Evolutionary conservation across 2,113 vertebrate species (phyloP).

Genomic region (Indicator maculatus): DNA sequence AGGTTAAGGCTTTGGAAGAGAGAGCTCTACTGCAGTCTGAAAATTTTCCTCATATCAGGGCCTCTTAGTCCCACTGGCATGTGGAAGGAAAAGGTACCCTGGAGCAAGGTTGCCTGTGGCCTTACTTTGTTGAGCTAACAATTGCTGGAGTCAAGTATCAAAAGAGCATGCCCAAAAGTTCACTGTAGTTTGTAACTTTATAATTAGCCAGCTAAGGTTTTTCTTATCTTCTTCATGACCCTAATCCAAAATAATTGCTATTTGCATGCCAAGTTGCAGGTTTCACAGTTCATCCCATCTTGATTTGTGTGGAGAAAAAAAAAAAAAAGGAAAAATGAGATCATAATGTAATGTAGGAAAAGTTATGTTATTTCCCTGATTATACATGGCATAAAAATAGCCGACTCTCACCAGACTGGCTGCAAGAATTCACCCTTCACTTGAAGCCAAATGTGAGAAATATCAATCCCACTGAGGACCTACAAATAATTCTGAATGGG

Average conservation of each 20-base stretch:
- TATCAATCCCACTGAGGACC: background rate
- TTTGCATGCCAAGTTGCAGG: constrained; percentile 18
- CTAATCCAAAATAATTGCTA: constrained; percentile 30
- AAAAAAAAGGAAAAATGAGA: background rate
- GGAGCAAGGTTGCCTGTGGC: background rate
- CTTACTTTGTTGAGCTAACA: background rate
- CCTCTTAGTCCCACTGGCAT: background rate
- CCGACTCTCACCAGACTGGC: background rate
- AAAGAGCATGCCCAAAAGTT: background rate
- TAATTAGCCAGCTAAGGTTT: constrained; percentile 21
- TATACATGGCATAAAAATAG: constrained; percentile 20
- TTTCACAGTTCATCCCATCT: constrained; percentile 42
- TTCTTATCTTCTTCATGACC: background rate
- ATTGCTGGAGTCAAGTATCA: background rate
- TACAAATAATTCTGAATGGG: constrained; percentile 29
- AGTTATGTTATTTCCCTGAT: constrained; percentile 6
- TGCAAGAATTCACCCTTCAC: constrained; percentile 36
- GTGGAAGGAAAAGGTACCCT: background rate
- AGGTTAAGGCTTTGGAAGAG: background rate
- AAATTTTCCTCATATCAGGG: background rate
- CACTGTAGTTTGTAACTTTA: background rate
- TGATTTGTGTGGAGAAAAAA: background rate
- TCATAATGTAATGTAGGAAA: constrained; percentile 23
- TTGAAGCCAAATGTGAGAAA: constrained; percentile 4
- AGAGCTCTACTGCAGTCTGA: background rate